These are phyloP conservation scores for Chaenogobius annularis DNA, from an alignment of 2,113 vertebrate genomes.

Conservation along the genomic window DNA sequence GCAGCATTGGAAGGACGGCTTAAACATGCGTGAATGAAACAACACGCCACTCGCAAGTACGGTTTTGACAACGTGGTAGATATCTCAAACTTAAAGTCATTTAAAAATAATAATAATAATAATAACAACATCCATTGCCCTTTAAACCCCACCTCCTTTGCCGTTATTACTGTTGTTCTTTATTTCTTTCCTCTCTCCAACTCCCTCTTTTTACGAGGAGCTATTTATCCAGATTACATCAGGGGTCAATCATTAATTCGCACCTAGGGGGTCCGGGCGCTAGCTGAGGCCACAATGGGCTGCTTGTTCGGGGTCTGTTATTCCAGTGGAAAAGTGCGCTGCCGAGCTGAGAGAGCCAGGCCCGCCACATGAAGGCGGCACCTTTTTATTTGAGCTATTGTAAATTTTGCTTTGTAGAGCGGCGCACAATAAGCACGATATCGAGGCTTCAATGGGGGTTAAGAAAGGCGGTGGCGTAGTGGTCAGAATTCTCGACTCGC, in stretches of 20 bases:
- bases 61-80: no score
- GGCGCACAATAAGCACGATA: constrained; percentile 63
- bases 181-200: constrained; percentile 63
- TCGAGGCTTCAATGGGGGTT: constrained; percentile 21
- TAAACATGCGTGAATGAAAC: no score
- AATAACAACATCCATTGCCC: background rate
- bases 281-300: constrained; percentile 76
- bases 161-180: constrained; percentile 63
- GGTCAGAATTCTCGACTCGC: no score
- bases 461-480: no score
- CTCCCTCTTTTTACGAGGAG: constrained; percentile 76
- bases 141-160: constrained; percentile 66
- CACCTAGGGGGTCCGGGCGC: constrained; percentile 80
- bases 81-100: no score
- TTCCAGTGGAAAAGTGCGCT: constrained; percentile 80
- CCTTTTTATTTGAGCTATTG: constrained; percentile 80
- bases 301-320: constrained; percentile 81
- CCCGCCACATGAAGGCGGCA: constrained; percentile 74
- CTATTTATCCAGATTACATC: constrained; percentile 85
- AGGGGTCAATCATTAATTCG: constrained; percentile 84
- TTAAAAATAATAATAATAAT: no score
- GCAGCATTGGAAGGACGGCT: no score
- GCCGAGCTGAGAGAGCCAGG: constrained; percentile 56
- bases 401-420: constrained; percentile 76
- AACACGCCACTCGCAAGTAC: no score